These are phyloP conservation scores for Catajapyx aquilonaris DNA, from an alignment of 1,140 invertebrate species.

Conservation along the genomic window DNA sequence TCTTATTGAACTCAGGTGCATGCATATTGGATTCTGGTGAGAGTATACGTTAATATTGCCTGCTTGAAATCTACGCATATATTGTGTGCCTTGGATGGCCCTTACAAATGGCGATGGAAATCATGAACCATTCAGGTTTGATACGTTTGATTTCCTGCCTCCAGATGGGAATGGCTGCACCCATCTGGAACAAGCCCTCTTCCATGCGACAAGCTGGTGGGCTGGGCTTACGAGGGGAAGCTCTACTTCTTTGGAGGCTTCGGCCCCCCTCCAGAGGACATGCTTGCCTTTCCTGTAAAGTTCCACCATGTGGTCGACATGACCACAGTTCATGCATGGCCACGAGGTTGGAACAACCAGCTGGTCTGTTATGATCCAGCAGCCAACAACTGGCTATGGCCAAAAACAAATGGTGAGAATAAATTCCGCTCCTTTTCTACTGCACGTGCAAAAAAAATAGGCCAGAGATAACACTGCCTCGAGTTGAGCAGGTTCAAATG, in stretches of 20 bases:
- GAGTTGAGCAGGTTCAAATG: too few relatives aligned
- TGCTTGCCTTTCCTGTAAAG: slow-evolving; percentile 6
- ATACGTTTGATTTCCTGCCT: too few relatives aligned
- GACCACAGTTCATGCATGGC: slow-evolving; percentile 11
- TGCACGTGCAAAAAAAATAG: too few relatives aligned
- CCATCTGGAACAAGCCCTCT: slow-evolving; percentile 14
- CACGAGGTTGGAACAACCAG: slow-evolving; percentile 24
- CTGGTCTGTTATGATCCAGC: slow-evolving; percentile 18
- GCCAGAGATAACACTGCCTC: too few relatives aligned
- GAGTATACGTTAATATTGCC: too few relatives aligned
- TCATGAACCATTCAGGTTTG: too few relatives aligned
- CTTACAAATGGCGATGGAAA: too few relatives aligned
- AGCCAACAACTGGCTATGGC: slow-evolving; percentile 18
- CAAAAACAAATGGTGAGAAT: slow-evolving; percentile 15
- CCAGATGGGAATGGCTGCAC: slow-evolving; percentile 15
- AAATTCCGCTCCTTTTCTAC: too few relatives aligned
- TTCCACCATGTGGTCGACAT: slow-evolving; percentile 13
- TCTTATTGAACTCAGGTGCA: too few relatives aligned
- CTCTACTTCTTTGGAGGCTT: slow-evolving; percentile 26
- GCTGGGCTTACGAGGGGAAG: slow-evolving; percentile 21
- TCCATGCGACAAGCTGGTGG: slow-evolving; percentile 22
- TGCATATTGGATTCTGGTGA: too few relatives aligned
- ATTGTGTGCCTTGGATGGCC: too few relatives aligned
- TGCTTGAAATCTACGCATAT: too few relatives aligned
- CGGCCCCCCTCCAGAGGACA: slow-evolving; percentile 13